Conservation (phyloP, 2,797 vertebrate species). For the Cygnus olor region DNA sequence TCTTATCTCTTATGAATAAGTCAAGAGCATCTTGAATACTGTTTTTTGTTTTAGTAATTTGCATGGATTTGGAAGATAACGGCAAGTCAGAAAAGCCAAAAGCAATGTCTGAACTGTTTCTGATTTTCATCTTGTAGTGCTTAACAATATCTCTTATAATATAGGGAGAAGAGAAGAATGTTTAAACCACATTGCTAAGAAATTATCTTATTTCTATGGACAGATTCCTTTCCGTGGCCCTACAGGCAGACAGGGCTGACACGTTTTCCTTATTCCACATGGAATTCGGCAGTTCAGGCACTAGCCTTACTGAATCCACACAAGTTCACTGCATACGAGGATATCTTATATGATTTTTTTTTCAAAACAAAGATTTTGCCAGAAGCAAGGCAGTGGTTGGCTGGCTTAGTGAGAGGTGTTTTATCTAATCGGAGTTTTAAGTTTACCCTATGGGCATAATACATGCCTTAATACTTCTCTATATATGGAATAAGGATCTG, state of each 20-base stretch:
- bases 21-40: conserved; percentile 22
- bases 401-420: neutral
- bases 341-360: neutral
- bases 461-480: neutral
- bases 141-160: conserved; percentile 18
- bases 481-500: neutral
- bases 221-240: conserved; percentile 32
- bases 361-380: neutral
- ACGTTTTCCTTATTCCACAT: neutral
- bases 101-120: neutral
- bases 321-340: neutral
- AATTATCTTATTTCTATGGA: conserved; percentile 40
- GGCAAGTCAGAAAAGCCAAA: conserved; percentile 18
- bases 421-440: neutral
- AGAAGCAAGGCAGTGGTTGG: neutral
- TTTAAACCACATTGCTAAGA: conserved; percentile 27
- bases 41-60: conserved; percentile 24
- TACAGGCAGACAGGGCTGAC: neutral
- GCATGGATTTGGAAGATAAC: conserved; percentile 7
- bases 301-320: neutral
- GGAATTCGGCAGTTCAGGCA: conserved; percentile 8
- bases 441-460: neutral
- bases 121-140: conserved; percentile 38
- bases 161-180: neutral
- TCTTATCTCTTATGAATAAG: conserved; percentile 4